These are phyloP conservation scores for Mus spicilegus DNA, from an alignment of 2,113 vertebrate genomes.

Conservation along the genomic window DNA sequence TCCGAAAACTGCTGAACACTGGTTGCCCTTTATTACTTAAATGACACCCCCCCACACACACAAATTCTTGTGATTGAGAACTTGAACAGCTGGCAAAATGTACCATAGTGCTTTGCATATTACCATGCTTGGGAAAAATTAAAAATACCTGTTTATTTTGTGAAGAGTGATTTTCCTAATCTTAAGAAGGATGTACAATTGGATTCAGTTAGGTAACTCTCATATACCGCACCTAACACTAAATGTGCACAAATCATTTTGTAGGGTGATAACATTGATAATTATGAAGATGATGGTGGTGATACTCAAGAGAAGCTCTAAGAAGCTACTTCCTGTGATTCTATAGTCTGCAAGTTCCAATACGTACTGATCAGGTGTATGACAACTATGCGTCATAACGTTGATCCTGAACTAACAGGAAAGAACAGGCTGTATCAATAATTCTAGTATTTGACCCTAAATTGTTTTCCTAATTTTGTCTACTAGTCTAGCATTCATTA, in stretches of 20 bases:
- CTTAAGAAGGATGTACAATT: neutral
- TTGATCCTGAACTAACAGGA: constrained; percentile 2
- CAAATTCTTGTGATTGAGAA: constrained; percentile 53
- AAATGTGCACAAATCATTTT: constrained; percentile 6
- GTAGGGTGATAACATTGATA: neutral
- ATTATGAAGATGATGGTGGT: neutral
- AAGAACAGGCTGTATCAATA: neutral
- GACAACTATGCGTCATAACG: constrained; percentile 30
- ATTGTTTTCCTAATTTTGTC: neutral
- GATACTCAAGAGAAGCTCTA: neutral
- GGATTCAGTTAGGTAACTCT: neutral
- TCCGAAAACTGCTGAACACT: too few relatives aligned
- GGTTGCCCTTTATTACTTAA: constrained; percentile 22
- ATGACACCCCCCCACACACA: neutral
- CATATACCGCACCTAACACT: neutral
- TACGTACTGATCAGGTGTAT: constrained; percentile 32
- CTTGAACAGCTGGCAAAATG: constrained; percentile 65
- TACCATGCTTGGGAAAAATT: neutral
- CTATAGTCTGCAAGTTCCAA: neutral
- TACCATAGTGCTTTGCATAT: neutral
- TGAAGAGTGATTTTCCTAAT: neutral
- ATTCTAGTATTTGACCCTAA: constrained; percentile 9
- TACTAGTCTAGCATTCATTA: constrained; percentile 21
- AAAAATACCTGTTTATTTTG: neutral
- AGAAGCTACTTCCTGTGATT: constrained; percentile 3